Conservation (phyloP, 1,140 invertebrate species). For the Plutomurus gul region DNA sequence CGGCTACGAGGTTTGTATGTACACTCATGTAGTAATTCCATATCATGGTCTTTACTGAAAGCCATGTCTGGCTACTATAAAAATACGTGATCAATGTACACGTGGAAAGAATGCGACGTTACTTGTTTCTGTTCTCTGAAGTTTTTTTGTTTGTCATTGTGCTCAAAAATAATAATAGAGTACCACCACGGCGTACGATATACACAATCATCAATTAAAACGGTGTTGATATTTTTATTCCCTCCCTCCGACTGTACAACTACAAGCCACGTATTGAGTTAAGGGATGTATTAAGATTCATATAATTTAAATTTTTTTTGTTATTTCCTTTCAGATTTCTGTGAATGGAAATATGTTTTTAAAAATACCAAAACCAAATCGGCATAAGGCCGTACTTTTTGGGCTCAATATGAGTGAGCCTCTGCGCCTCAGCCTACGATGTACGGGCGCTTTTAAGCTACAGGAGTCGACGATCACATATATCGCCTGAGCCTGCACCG, state of each 20-base stretch:
- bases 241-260: not conserved
- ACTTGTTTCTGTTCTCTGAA: too few relatives aligned
- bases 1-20: constrained; percentile 53
- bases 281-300: too few relatives aligned
- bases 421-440: constrained; percentile 45
- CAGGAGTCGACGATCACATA: constrained; percentile 50
- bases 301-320: not conserved
- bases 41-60: not conserved
- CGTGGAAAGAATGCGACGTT: too few relatives aligned
- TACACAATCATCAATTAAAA: too few relatives aligned
- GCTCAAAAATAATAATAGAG: too few relatives aligned
- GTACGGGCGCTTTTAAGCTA: constrained; percentile 16
- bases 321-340: constrained; percentile 53
- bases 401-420: constrained; percentile 53
- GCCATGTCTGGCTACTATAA: not conserved
- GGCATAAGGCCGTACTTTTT: constrained; percentile 55
- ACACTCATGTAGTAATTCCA: not conserved
- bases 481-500: constrained; percentile 37
- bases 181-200: too few relatives aligned
- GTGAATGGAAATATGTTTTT: constrained; percentile 54
- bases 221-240: too few relatives aligned
- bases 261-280: not conserved
- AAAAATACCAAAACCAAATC: constrained; percentile 52
- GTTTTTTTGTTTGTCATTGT: too few relatives aligned
- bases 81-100: too few relatives aligned